Evolutionary conservation across 2,797 vertebrate species (phyloP).

Genomic region (Fundulus diaphanus): DNA sequence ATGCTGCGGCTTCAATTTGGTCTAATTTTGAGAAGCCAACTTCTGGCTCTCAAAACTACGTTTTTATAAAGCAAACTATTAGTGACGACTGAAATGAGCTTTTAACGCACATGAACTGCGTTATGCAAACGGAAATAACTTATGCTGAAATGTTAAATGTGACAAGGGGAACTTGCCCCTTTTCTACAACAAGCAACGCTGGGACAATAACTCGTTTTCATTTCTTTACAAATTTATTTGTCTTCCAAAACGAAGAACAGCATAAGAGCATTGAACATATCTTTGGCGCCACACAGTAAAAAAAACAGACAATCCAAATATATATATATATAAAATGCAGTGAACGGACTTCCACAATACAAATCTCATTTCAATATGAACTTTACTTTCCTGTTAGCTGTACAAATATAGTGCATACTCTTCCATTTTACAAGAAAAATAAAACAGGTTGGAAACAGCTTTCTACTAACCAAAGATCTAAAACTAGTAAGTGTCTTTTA

Average conservation of each 20-base stretch:
- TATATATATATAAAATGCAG: conserved; percentile 88
- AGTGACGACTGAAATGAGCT: neutral
- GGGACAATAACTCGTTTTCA: conserved; percentile 40
- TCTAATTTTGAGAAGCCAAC: neutral
- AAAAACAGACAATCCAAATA: conserved; percentile 88
- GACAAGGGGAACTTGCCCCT: neutral
- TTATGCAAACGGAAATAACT: neutral
- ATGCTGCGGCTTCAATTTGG: neutral
- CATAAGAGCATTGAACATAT: conserved; percentile 89
- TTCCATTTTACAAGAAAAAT: conserved; percentile 81
- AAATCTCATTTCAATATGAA: conserved; percentile 99
- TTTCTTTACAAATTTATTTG: conserved; percentile 85
- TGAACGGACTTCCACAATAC: conserved; percentile 91
- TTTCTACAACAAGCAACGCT: conserved; percentile 25
- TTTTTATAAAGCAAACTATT: neutral
- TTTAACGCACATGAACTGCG: neutral
- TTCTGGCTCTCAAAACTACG: neutral
- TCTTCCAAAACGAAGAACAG: conserved; percentile 91
- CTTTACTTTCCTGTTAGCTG: conserved; percentile 88
- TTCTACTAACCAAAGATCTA: conserved; percentile 72
- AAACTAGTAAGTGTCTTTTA: conserved; percentile 72
- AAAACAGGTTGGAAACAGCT: conserved; percentile 57
- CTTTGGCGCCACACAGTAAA: conserved; percentile 94
- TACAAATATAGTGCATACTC: conserved; percentile 95
- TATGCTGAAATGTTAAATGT: neutral